Conservation (phyloP, 1,140 invertebrate genomes). For the Grapholita molesta region DNA sequence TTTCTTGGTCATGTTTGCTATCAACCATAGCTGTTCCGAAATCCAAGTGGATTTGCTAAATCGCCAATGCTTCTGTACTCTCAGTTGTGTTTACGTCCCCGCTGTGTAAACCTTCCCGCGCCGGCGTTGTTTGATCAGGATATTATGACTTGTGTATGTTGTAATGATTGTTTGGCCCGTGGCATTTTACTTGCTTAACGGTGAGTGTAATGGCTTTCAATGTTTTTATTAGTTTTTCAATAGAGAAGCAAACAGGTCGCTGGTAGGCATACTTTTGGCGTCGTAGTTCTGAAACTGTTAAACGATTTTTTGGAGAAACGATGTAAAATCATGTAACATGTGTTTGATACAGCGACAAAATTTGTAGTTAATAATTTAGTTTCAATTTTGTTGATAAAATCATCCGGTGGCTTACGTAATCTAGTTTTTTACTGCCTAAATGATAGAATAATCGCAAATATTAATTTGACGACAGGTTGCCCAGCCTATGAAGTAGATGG, state of each 20-base stretch:
- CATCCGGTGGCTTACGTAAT: background rate
- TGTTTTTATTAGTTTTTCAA: background rate
- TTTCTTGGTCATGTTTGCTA: background rate
- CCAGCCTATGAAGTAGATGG: background rate
- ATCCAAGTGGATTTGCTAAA: background rate
- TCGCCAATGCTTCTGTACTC: background rate
- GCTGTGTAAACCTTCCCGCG: background rate
- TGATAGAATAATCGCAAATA: background rate
- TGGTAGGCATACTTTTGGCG: background rate
- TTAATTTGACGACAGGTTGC: background rate
- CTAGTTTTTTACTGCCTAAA: background rate
- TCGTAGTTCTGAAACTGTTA: background rate
- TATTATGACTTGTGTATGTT: conserved; percentile 9
- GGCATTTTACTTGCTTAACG: background rate
- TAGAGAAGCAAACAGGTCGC: background rate
- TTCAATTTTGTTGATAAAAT: background rate
- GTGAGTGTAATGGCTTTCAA: background rate
- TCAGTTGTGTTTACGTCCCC: background rate
- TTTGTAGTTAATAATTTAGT: background rate
- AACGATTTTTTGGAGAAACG: too few relatives aligned
- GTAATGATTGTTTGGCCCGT: background rate
- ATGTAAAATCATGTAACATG: too few relatives aligned
- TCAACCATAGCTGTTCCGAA: background rate
- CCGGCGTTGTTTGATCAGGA: background rate
- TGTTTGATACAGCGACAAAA: too few relatives aligned